These are phyloP conservation scores for Lasius fuliginosus DNA, from an alignment of 2,888 invertebrate genomes.

Conservation along the genomic window DNA sequence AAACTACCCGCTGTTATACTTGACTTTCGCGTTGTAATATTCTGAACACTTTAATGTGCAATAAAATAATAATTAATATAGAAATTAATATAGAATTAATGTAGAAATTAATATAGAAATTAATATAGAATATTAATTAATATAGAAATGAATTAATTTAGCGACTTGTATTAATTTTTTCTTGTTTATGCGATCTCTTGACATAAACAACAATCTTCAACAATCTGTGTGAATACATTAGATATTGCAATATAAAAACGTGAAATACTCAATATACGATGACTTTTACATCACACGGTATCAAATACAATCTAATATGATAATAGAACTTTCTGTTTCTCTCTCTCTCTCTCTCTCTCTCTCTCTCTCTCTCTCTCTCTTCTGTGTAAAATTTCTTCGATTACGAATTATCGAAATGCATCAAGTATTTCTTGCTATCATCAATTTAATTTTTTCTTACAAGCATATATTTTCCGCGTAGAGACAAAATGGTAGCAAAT, in stretches of 20 bases:
- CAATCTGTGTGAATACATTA: not conserved
- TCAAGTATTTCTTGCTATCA: not conserved
- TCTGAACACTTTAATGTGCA: not conserved
- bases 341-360: too few relatives aligned
- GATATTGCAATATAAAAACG: not conserved
- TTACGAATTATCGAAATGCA: not conserved
- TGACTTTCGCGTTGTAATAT: not conserved
- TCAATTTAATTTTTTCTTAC: not conserved
- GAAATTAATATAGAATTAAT: not conserved
- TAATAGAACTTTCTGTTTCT: not conserved
- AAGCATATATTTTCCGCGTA: not conserved
- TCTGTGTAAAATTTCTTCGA: not conserved
- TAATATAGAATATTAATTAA: not conserved
- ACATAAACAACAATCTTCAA: not conserved
- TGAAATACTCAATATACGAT: not conserved
- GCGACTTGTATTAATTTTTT: not conserved
- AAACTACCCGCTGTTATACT: not conserved
- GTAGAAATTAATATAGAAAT: too few relatives aligned
- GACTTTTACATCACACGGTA: not conserved
- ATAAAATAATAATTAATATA: conserved; percentile 10
- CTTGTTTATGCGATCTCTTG: not conserved
- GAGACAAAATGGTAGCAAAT: not conserved
- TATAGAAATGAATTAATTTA: not conserved
- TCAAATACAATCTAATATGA: not conserved
- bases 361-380: not conserved